Evolutionary conservation across 2,113 vertebrate species (phyloP).

Genomic region (Aythya baeri): DNA sequence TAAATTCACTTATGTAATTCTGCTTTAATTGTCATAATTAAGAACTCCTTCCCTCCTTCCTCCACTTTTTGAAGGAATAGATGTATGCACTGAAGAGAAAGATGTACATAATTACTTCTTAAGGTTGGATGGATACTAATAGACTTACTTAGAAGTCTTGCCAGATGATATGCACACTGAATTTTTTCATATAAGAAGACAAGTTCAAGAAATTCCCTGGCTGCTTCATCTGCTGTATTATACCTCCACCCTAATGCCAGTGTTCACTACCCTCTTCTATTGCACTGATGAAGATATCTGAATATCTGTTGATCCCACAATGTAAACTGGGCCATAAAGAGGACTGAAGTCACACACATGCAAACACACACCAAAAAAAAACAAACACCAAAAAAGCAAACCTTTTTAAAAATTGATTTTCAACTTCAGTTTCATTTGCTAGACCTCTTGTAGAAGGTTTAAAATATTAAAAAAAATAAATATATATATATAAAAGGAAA

Average conservation of each 20-base stretch:
- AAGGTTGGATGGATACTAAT: neutral
- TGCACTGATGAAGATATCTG: neutral
- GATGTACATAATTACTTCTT: neutral
- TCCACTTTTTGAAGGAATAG: neutral
- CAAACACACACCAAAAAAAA: neutral
- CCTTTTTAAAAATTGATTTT: neutral
- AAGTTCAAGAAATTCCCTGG: neutral
- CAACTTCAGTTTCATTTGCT: neutral
- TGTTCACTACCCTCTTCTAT: neutral
- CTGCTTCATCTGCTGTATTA: neutral
- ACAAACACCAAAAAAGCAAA: neutral
- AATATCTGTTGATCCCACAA: neutral
- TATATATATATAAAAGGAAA: neutral
- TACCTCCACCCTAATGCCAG: neutral
- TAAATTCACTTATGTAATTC: constrained; percentile 20
- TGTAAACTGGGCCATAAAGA: neutral
- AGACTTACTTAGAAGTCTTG: neutral
- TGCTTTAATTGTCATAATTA: constrained; percentile 19
- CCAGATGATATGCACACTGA: rapidly evolving
- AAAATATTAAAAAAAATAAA: neutral
- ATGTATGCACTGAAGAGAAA: neutral
- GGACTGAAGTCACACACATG: too few species aligned
- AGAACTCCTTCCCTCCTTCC: neutral
- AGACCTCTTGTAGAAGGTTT: neutral
- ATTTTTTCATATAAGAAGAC: neutral